Percentiles rank a stretch among this genome's conserved stretches.
phyloP scores from a whole-genome alignment of 1,140 invertebrate genomes.

The Colletes latitarsis region DNA sequence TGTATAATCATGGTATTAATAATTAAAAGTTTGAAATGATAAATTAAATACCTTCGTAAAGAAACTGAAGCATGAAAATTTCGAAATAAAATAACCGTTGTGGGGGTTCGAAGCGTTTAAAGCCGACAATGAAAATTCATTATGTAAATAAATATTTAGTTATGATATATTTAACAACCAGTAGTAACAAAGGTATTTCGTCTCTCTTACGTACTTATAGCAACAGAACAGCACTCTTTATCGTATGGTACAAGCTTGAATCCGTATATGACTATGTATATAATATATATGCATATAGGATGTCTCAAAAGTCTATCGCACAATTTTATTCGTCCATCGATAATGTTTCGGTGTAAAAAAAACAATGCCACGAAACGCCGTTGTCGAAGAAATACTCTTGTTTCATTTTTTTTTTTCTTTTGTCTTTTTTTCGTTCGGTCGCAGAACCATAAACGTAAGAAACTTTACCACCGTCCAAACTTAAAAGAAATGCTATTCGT shows the following conservation, averaged over 20 bases:
- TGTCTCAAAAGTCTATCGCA: conserved; percentile 36
- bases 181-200: conserved; percentile 74
- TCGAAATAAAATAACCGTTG: too few relatives aligned
- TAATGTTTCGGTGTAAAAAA: background rate
- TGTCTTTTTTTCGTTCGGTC: background rate
- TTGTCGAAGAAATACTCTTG: too few relatives aligned
- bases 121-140: conserved; percentile 26
- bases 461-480: background rate
- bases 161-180: conserved; percentile 77
- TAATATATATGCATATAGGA: conserved; percentile 54
- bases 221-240: conserved; percentile 67
- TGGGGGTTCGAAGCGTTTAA: background rate
- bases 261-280: conserved; percentile 58
- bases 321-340: background rate
- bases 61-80: too few relatives aligned
- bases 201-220: conserved; percentile 68
- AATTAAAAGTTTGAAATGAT: too few relatives aligned
- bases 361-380: background rate
- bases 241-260: conserved; percentile 63
- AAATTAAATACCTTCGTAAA: too few relatives aligned
- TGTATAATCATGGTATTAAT: too few relatives aligned
- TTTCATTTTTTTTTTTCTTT: too few relatives aligned
- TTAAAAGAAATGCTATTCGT: background rate
- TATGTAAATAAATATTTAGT: conserved; percentile 73
- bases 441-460: background rate